Evolutionary conservation across 2,113 vertebrate genomes (phyloP), one percentile per base, ranked within the genome.

Genomic region (Gallinago undulata): DNA sequence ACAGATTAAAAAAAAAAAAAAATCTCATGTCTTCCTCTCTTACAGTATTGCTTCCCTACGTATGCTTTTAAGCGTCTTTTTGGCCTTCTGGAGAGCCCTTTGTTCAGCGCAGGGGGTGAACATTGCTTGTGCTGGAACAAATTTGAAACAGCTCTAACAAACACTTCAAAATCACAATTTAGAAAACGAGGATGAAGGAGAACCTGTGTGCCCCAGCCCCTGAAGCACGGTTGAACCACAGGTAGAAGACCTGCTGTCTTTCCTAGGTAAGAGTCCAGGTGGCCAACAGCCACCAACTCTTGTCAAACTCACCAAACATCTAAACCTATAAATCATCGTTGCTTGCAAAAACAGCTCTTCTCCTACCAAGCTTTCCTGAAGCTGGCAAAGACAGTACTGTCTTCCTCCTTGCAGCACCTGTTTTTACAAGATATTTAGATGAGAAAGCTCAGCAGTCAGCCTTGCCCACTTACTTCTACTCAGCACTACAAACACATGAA

Each of bases 101-200:
- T 83, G 45, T 41, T 33, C 48, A 76, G 53, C 41, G 43, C 23
- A 48, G 11, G 0, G 2, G 39, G 14, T 41, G 25, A 57, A 47
- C 0, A 1, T 12, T 28, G 9, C 27, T 76, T 81, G 75, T 1
- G 7, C n/a, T 51, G 30, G 35, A 77, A 74, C 23, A 43, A 62
- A 18, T 24, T 16, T n/a, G 28, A 63, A 87, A 55, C 21, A 70
- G 12, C 7, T 60, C 39, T 63, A 43, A 55, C 0, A 14, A 70
- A 39, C 53, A 35, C 0, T 0, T 10, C 53, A 43, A 53, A 67
- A 82, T 1, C 33, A 47, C 9, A 47, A 41, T 19, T 48, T 7
- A 23, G 78, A 55, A 72, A 68, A 59, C 2, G 11, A 79, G 41
- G 25, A 10, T 68, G 62, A 66, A 55, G 74, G 25, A 78, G n/a